These are phyloP conservation scores for Helostoma temminkii DNA, from an alignment of 2,797 vertebrate species.

Conservation along the genomic window DNA sequence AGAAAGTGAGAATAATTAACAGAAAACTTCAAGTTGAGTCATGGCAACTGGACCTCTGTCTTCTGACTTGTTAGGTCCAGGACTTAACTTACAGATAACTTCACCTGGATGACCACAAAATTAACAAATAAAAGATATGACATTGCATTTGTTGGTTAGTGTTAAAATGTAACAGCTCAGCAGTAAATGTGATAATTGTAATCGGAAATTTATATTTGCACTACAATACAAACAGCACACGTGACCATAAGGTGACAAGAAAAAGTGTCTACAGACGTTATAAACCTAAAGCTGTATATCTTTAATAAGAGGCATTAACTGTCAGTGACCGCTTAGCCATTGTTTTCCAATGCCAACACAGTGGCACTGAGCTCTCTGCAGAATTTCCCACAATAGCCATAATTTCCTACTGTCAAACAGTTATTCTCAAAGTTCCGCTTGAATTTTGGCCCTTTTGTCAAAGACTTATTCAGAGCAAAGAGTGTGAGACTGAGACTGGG, in stretches of 20 bases:
- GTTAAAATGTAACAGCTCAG: background rate
- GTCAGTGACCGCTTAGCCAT: slow-evolving; percentile 6
- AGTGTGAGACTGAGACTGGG: slow-evolving; percentile 3
- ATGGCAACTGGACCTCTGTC: no score
- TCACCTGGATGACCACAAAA: no score
- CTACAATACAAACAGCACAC: background rate
- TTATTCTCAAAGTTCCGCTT: background rate
- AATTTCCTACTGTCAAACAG: slow-evolving; percentile 5
- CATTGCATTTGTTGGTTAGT: slow-evolving; percentile 1
- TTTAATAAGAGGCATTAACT: slow-evolving; percentile 11
- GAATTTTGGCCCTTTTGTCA: background rate
- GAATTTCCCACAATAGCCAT: background rate
- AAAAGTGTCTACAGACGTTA: background rate
- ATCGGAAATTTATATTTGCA: background rate
- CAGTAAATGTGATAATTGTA: background rate
- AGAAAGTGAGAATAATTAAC: slow-evolving; percentile 53
- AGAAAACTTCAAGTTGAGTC: no score
- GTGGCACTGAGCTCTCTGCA: background rate
- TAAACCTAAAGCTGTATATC: slow-evolving; percentile 15
- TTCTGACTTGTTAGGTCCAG: no score
- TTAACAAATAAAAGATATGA: no score
- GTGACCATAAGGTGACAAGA: background rate
- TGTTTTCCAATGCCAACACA: slow-evolving; percentile 15
- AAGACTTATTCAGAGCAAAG: background rate
- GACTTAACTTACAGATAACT: no score